Base-by-base conservation (phyloP, 2,797 vertebrate species). In the Pipistrellus kuhlii region DNA sequence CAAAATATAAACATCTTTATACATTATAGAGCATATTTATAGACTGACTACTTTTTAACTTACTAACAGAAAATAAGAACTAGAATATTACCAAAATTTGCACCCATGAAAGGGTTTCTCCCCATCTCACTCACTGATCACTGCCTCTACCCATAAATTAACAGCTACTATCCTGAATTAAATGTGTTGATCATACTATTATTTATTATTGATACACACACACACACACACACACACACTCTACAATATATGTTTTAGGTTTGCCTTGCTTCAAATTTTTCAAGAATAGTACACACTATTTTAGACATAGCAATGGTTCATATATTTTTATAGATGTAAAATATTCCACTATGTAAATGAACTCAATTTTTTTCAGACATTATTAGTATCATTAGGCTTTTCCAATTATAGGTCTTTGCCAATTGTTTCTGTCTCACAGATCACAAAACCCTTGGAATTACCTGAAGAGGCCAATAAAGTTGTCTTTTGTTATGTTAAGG, bases 191-290 rank as follows among this genome's bases (percentile, higher is more conserved):
- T 15, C 7, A 66, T n/a, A 27, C 0, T 14, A 8, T 73, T 44
- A 48, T 48, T 48, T 14, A 8, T 73, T 44, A 48, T 48, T 48
- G 44, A 44, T 44, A 44, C 10, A 44, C 44, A 44, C 44, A 44
- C 44, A 44, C 44, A 44, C 44, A 44, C 44, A 44, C 44, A 44
- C 41, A 44, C 41, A 44, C 5, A 44, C 41, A 44, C 41, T 53
- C 51, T 46, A 35, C 12, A 27, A 64, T 82, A 30, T 35, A 15
- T 68, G 32, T 23, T 23, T 83, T 72, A 41, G 30, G 51, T 87
- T 90, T 89, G n/a, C 15, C 76, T 32, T 76, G 46, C 71, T 89
- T 83, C 59, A 48, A n/a, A 53, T 48, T 30, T 83, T 80, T 66
- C 46, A 83, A 30, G 18, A 72, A 10, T 38, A 64, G 27, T 66